Percentiles rank a stretch among this genome's conserved stretches.
Evolutionary conservation across 2,797 vertebrate species (phyloP).

Genomic region (Sebastes hubbsi): DNA sequence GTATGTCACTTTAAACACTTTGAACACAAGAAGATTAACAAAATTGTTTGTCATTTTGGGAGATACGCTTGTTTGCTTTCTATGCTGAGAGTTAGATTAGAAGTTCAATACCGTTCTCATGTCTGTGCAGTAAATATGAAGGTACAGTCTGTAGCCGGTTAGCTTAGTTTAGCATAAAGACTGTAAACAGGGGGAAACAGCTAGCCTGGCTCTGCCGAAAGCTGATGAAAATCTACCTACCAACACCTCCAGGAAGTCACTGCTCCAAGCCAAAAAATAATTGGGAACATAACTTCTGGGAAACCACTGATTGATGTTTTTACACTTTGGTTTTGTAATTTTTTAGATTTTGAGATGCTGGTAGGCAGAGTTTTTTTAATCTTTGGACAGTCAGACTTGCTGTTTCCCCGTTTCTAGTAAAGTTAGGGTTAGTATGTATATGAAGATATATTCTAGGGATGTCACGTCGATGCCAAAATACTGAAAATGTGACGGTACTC

Average conservation of each 20-base stretch:
- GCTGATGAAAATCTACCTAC: not conserved
- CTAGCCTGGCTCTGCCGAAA: not conserved
- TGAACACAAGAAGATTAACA: not conserved
- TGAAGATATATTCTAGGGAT: not conserved
- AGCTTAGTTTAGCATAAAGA: not conserved
- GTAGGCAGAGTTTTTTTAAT: not conserved
- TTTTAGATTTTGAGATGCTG: not conserved
- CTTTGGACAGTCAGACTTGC: not conserved
- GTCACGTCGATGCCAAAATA: no score
- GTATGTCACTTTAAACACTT: not conserved
- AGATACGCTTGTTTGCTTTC: not conserved
- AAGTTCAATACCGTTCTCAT: not conserved
- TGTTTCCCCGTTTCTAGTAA: fast-evolving
- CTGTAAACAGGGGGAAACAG: not conserved
- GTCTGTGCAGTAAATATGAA: not conserved
- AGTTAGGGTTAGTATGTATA: no score
- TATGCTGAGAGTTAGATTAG: not conserved
- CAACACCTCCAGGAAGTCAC: not conserved
- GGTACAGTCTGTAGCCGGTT: not conserved
- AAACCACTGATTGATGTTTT: not conserved
- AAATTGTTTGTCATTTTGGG: not conserved
- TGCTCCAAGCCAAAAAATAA: not conserved
- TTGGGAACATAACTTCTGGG: fast-evolving
- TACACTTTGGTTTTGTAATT: not conserved
- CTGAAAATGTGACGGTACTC: no score